Base-by-base conservation (phyloP, 2,888 invertebrate species). In the Synergus umbraculus region DNA sequence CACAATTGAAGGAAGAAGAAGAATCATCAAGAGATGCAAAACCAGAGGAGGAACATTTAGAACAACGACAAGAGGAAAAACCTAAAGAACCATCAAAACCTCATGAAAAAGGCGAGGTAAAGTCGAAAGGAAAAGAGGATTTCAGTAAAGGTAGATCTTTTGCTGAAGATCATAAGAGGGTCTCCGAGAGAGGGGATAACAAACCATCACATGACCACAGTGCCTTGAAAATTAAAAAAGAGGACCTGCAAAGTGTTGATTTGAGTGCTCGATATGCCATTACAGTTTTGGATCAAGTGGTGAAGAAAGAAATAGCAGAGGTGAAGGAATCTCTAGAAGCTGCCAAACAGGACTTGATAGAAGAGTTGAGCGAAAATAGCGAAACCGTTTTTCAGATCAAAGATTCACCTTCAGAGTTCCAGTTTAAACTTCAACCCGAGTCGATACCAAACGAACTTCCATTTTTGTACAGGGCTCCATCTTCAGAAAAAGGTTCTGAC, bases 381-480 rank as follows among this genome's bases (percentile, higher is more conserved):
- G 92, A 92, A 77, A 92, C 91, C 54, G 88, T 92, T 49, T 89
- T 92, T 44, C 92, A 92, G 79, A 93, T 93, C 10, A 95, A 96
- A 86, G 95, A 96, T 85, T 95, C 96, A 0, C 95, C 96, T 4
- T 95, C 95, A 1, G 96, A 96, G 89, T 96, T 96, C 87, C 95
- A 96, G 88, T 95, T 96, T 78, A 95, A 95, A 90, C 91, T 95
- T 3, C 90, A 92, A 84, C 94, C 94, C 22, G 94, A 94, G 91
- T 93, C 94, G 22, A 94, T 94, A 66, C 94, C 93, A 63, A 94
- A 94, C 89, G 94, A 95, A 49, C 65, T 94, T 69, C 93, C 94
- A 37, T 90, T 92, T 86, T 86, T 92, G 69, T 92, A 92, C 85
- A 93, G 93, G 83, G 89, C 92, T 4, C 93, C 93, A 64, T 92